A percentile compares a stretch with the other conserved stretches of the same genome.
Evolutionary conservation across 2,888 invertebrate genomes (phyloP).

Genomic region (Chrysotoxum bicinctum): DNA sequence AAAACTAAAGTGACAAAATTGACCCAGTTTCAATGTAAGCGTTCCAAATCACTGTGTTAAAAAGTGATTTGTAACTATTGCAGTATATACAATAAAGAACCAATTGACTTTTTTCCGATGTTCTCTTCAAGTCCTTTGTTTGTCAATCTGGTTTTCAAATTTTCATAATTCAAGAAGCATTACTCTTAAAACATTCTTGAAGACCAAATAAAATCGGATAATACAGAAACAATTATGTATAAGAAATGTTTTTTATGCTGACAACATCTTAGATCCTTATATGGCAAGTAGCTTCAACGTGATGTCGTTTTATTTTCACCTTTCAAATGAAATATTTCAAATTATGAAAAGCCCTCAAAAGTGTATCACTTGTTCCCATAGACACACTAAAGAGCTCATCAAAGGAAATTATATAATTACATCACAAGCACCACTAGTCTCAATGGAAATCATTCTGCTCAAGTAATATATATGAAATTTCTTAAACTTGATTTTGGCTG

Average conservation of each 20-base stretch:
- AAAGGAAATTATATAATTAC: conserved; percentile 11
- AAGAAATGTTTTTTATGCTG: too few species aligned
- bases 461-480: conserved; percentile 11
- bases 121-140: too few species aligned
- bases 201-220: background rate
- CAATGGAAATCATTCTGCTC: conserved; percentile 12
- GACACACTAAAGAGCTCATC: conserved; percentile 31
- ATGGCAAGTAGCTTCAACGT: background rate
- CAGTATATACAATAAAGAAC: too few species aligned
- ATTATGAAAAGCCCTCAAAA: conserved; percentile 16
- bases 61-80: too few species aligned
- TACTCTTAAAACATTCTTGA: too few species aligned
- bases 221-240: background rate
- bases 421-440: conserved; percentile 24
- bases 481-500: background rate
- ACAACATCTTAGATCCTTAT: background rate
- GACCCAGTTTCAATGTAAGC: too few species aligned
- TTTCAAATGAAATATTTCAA: background rate
- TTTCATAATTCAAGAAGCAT: too few species aligned
- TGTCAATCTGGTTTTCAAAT: too few species aligned
- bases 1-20: too few species aligned
- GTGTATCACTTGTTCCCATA: conserved; percentile 14
- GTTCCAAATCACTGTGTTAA: too few species aligned
- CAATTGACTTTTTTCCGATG: too few species aligned
- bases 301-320: background rate